These are phyloP conservation scores for Tortricodes alternella DNA, from an alignment of 2,888 invertebrate species.

Conservation along the genomic window DNA sequence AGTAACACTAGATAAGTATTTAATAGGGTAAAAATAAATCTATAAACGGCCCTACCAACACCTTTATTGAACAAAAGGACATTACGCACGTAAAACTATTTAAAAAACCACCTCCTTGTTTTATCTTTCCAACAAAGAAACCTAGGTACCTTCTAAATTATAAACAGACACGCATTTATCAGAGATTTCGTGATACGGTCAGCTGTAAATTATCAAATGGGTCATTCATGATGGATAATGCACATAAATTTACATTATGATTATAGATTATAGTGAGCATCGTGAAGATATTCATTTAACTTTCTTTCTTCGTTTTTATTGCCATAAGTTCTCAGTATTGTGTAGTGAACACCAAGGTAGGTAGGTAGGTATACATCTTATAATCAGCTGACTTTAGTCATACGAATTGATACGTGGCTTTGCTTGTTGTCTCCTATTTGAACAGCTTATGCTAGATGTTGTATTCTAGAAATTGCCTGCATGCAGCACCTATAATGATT, in stretches of 20 bases:
- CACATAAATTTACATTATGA: constrained; percentile 29
- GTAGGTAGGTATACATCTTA: background rate
- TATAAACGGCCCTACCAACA: too few relatives aligned
- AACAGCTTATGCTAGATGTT: too few relatives aligned
- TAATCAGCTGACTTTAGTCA: background rate
- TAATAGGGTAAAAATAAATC: too few relatives aligned
- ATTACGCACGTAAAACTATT: too few relatives aligned
- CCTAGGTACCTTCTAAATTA: background rate
- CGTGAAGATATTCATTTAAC: constrained; percentile 1
- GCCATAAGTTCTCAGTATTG: background rate
- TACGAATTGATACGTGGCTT: too few relatives aligned
- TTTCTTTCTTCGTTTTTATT: constrained; percentile 5
- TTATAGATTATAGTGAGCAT: constrained; percentile 1
- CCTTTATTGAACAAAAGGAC: too few relatives aligned
- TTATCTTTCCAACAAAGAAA: background rate
- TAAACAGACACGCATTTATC: constrained; percentile 22
- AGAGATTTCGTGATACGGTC: constrained; percentile 22
- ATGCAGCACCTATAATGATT: too few relatives aligned
- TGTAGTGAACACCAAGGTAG: background rate
- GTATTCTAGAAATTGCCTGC: too few relatives aligned
- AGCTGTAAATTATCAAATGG: constrained; percentile 27
- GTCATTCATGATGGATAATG: constrained; percentile 21
- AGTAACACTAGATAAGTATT: too few relatives aligned
- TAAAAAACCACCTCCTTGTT: background rate
- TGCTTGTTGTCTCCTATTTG: too few relatives aligned